A percentile compares a stretch with the other conserved stretches of the same genome.
phyloP scores from a whole-genome alignment of 2,888 invertebrate species.

The Trissolcus brochymenae region DNA sequence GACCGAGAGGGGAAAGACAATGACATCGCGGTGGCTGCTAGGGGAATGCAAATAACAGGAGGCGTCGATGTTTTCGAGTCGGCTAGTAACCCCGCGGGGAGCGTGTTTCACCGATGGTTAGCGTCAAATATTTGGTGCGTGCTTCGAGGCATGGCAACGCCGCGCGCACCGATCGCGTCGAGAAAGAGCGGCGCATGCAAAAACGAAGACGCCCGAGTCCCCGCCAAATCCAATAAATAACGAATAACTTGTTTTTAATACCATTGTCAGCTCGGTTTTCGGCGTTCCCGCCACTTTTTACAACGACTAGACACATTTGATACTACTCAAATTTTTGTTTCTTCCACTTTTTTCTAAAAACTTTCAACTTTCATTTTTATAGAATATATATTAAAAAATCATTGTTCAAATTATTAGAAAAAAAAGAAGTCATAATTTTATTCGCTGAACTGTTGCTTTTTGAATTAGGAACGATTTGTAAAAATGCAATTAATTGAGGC shows the following conservation, averaged over 20 bases:
- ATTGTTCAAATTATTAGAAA: neutral
- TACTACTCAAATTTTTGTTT: no score
- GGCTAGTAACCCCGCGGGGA: conserved; percentile 72
- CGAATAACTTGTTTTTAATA: conserved; percentile 38
- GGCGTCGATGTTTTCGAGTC: conserved; percentile 74
- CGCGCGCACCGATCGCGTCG: conserved; percentile 44
- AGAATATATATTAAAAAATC: neutral
- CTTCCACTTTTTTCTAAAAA: no score
- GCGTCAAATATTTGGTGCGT: conserved; percentile 76
- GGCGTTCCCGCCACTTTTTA: conserved; percentile 3
- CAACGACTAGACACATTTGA: no score
- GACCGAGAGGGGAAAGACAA: conserved; percentile 59
- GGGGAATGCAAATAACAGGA: conserved; percentile 74
- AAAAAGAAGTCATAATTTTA: neutral
- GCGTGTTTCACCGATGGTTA: conserved; percentile 75
- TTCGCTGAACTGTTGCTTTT: conserved; percentile 22
- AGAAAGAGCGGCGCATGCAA: conserved; percentile 20
- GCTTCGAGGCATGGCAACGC: conserved; percentile 73
- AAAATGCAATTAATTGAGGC: conserved; percentile 15
- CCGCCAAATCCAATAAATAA: conserved; percentile 43
- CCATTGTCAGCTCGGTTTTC: conserved; percentile 24
- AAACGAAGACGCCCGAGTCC: conserved; percentile 24
- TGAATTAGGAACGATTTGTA: conserved; percentile 37
- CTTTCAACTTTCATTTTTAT: no score
- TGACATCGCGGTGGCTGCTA: conserved; percentile 65